Evolutionary conservation across 2,797 vertebrate genomes (phyloP).

Genomic region (Antrozous pallidus): DNA sequence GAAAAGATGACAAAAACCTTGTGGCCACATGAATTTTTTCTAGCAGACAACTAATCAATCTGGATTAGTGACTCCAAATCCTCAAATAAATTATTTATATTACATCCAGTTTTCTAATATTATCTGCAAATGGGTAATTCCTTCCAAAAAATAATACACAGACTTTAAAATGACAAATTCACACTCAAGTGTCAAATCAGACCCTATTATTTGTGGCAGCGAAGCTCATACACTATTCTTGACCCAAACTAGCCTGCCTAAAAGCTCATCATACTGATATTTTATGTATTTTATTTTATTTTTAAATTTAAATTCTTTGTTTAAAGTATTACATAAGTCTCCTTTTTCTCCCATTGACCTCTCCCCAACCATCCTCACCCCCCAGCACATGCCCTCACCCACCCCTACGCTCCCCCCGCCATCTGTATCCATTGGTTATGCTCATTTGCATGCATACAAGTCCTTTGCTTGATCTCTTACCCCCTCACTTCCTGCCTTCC

Average conservation of each 20-base stretch:
- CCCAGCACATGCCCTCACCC: too few relatives aligned
- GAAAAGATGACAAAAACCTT: constrained; percentile 69
- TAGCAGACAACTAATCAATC: constrained; percentile 61
- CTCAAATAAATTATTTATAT: constrained; percentile 67
- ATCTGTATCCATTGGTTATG: too few relatives aligned
- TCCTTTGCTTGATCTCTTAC: too few relatives aligned
- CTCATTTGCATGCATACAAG: too few relatives aligned
- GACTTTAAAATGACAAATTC: constrained; percentile 75
- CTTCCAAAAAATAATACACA: constrained; percentile 69
- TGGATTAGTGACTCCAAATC: constrained; percentile 68
- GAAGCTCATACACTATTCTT: not conserved
- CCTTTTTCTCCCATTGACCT: too few relatives aligned
- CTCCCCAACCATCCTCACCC: too few relatives aligned
- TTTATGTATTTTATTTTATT: too few relatives aligned
- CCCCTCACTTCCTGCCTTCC: too few relatives aligned
- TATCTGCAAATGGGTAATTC: constrained; percentile 67
- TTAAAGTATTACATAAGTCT: too few relatives aligned
- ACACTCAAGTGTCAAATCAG: constrained; percentile 46
- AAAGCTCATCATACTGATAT: not conserved
- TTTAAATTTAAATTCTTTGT: too few relatives aligned
- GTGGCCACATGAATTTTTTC: constrained; percentile 44
- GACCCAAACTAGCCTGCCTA: too few relatives aligned
- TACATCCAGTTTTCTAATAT: constrained; percentile 72
- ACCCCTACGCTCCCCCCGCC: fast-evolving
- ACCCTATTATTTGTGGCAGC: not conserved